A percentile compares a stretch with the other conserved stretches of the same genome.
phyloP scores from a whole-genome alignment of 2,797 vertebrate species.

The Iguana delicatissima region DNA sequence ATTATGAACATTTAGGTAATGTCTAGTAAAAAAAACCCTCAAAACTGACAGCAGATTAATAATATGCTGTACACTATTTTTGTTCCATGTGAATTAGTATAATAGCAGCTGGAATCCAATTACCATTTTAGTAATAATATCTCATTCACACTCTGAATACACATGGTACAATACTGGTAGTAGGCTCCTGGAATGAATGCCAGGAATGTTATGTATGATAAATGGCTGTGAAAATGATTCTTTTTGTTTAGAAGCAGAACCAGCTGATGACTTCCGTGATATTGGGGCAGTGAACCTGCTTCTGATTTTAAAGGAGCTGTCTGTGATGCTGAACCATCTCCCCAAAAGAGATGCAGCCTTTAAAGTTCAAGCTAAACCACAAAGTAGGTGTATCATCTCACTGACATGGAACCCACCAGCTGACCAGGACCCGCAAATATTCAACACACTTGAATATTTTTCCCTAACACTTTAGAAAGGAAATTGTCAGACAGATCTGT shows the following conservation, averaged over 20 bases:
- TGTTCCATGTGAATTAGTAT: neutral
- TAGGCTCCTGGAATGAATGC: neutral
- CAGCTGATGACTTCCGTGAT: neutral
- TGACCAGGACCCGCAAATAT: too few species aligned
- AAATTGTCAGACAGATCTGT: too few species aligned
- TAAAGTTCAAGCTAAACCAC: neutral
- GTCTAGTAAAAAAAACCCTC: neutral
- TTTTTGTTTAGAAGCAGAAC: neutral
- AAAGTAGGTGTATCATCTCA: neutral
- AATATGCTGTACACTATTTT: neutral
- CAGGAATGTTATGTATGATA: neutral
- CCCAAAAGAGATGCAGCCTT: neutral
- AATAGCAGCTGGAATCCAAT: neutral
- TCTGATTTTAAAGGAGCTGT: neutral
- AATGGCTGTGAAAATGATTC: neutral
- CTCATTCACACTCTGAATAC: neutral
- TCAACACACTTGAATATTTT: too few species aligned
- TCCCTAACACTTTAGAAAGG: too few species aligned
- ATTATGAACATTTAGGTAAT: constrained; percentile 28
- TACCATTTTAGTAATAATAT: neutral
- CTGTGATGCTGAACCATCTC: neutral
- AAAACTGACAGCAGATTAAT: neutral
- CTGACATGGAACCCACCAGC: neutral
- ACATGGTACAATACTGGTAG: neutral
- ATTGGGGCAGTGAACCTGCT: neutral